These are phyloP conservation scores for Peromyscus melanophrys DNA, from an alignment of 2,797 vertebrate genomes.

Conservation along the genomic window DNA sequence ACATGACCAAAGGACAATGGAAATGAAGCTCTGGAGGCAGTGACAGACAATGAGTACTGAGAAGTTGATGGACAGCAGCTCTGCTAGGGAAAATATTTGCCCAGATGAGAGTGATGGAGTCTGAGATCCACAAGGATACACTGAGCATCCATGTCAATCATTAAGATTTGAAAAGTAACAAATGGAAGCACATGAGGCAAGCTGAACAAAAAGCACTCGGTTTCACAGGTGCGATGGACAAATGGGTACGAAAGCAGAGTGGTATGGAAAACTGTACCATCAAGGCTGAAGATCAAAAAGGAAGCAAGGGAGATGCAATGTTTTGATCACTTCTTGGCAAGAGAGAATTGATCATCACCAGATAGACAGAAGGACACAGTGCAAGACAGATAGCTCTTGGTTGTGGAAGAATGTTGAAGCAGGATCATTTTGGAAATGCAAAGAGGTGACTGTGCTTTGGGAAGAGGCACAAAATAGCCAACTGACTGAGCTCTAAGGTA, in stretches of 20 bases:
- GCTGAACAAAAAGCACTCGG: slow-evolving; percentile 86
- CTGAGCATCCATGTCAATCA: slow-evolving; percentile 86
- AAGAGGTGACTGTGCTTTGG: slow-evolving; percentile 87
- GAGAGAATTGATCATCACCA: slow-evolving; percentile 82
- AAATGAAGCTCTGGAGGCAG: slow-evolving; percentile 87
- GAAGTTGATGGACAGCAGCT: slow-evolving; percentile 85
- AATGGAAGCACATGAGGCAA: slow-evolving; percentile 90
- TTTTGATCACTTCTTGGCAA: slow-evolving; percentile 82
- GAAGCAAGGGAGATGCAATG: slow-evolving; percentile 85
- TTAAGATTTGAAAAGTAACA: slow-evolving; percentile 85
- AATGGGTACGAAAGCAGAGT: slow-evolving; percentile 88
- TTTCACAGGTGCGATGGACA: slow-evolving; percentile 83
- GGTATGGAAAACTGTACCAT: slow-evolving; percentile 87
- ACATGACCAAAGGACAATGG: slow-evolving; percentile 87
- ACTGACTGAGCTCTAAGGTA: slow-evolving; percentile 73
- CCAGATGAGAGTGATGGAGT: slow-evolving; percentile 86
- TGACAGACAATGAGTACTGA: slow-evolving; percentile 85
- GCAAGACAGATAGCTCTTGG: slow-evolving; percentile 85
- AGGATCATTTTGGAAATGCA: slow-evolving; percentile 84
- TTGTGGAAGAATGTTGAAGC: slow-evolving; percentile 88
- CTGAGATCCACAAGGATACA: slow-evolving; percentile 87
- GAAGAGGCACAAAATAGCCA: slow-evolving; percentile 85
- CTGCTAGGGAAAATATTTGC: slow-evolving; percentile 80
- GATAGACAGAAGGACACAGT: slow-evolving; percentile 80
- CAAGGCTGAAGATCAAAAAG: slow-evolving; percentile 87